A percentile compares a stretch with the other conserved stretches of the same genome.
Evolutionary conservation across 2,888 invertebrate species (phyloP).

Genomic region (Boloria euphrosyne): DNA sequence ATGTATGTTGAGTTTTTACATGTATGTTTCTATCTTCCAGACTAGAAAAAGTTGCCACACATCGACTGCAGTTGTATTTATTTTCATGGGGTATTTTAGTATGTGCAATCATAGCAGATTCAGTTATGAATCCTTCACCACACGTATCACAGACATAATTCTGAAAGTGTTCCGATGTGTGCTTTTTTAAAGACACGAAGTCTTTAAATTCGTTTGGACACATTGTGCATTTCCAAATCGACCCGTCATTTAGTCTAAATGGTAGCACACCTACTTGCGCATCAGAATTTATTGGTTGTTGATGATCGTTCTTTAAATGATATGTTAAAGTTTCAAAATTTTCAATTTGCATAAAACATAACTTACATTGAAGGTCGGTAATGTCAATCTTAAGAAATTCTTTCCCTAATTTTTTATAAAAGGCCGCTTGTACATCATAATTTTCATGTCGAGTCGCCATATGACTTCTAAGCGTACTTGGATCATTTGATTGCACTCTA

Average conservation of each 20-base stretch:
- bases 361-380: constrained; percentile 72
- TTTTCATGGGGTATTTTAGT: constrained; percentile 75
- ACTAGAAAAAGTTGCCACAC: constrained; percentile 69
- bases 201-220: constrained; percentile 74
- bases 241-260: constrained; percentile 67
- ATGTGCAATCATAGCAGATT: constrained; percentile 73
- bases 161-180: constrained; percentile 72
- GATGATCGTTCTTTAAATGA: constrained; percentile 70
- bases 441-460: constrained; percentile 64
- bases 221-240: constrained; percentile 72
- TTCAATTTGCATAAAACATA: constrained; percentile 65
- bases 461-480: constrained; percentile 63
- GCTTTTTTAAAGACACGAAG: constrained; percentile 69
- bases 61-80: constrained; percentile 71
- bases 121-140: constrained; percentile 75
- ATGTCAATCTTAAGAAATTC: constrained; percentile 73
- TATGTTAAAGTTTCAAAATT: constrained; percentile 63
- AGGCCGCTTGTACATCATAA: constrained; percentile 69
- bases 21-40: constrained; percentile 70
- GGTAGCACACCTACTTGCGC: constrained; percentile 71
- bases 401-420: constrained; percentile 74
- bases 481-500: constrained; percentile 69
- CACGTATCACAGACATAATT: constrained; percentile 77
- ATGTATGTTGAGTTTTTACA: constrained; percentile 72
- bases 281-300: constrained; percentile 66